Conservation (phyloP, 1,140 invertebrate genomes). For the Whitmania pigra region DNA sequence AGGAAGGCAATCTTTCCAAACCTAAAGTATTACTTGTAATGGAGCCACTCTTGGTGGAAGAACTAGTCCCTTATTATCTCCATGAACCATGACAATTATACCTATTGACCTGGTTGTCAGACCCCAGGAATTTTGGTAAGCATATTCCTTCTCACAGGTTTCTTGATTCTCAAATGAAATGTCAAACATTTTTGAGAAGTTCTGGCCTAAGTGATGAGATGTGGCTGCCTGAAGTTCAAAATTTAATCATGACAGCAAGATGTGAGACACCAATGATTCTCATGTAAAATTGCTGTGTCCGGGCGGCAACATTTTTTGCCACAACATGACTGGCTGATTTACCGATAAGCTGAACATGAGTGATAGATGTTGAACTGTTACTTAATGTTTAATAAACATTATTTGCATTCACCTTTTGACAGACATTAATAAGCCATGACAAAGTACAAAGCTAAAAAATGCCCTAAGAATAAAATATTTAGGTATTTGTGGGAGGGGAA, state of each 20-base stretch:
- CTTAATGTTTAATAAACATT: too few relatives aligned
- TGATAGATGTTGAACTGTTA: too few relatives aligned
- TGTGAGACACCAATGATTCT: too few relatives aligned
- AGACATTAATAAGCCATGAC: too few relatives aligned
- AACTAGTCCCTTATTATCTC: conserved; percentile 88
- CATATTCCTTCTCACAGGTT: conserved; percentile 69
- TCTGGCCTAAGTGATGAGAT: conserved; percentile 94
- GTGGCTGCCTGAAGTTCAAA: conserved; percentile 61
- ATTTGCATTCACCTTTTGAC: too few relatives aligned
- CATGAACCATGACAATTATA: conserved; percentile 91
- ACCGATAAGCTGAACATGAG: too few relatives aligned
- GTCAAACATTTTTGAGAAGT: conserved; percentile 99
- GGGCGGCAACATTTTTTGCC: too few relatives aligned
- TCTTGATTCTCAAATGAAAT: conserved; percentile 84
- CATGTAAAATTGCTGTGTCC: too few relatives aligned
- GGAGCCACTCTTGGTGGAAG: conserved; percentile 80
- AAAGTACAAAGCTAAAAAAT: too few relatives aligned
- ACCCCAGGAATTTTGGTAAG: conserved; percentile 97
- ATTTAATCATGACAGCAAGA: neutral
- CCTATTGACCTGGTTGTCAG: conserved; percentile 89
- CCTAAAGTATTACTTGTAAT: conserved; percentile 49
- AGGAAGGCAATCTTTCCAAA: neutral
- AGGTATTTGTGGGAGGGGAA: too few relatives aligned
- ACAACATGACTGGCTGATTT: too few relatives aligned
- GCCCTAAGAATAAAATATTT: too few relatives aligned